A percentile compares a stretch with the other conserved stretches of the same genome.
Conservation (phyloP, 2,797 vertebrate genomes). For the Jordanella pulchra region DNA sequence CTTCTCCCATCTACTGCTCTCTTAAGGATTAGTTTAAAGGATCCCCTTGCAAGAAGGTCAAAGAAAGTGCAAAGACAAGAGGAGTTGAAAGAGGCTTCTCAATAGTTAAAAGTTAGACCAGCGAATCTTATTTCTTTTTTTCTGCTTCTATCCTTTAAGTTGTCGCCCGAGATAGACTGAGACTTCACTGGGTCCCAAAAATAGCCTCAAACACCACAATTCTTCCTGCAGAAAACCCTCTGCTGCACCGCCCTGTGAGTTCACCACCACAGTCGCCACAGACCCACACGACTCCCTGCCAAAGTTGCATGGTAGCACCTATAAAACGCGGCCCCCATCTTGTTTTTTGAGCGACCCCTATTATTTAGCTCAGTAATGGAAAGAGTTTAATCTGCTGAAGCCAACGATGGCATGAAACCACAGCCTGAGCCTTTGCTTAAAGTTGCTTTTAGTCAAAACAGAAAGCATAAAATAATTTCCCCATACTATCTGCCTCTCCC, state of each 20-base stretch:
- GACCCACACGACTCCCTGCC: slow-evolving; percentile 52
- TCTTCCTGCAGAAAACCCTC: slow-evolving; percentile 43
- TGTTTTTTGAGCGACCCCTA: slow-evolving; percentile 53
- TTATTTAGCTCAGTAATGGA: slow-evolving; percentile 72
- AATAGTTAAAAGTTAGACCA: slow-evolving; percentile 21
- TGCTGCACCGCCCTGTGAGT: slow-evolving; percentile 49
- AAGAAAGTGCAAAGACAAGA: slow-evolving; percentile 34
- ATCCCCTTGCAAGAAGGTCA: slow-evolving; percentile 39
- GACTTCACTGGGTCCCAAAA: slow-evolving; percentile 59
- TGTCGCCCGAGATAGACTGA: slow-evolving; percentile 58
- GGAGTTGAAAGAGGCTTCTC: slow-evolving; percentile 15
- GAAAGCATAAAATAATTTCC: slow-evolving; percentile 34
- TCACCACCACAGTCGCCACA: slow-evolving; percentile 62
- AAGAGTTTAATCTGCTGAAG: slow-evolving; percentile 65
- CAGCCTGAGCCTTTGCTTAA: slow-evolving; percentile 66
- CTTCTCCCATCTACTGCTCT: slow-evolving; percentile 21
- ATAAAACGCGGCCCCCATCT: slow-evolving; percentile 66
- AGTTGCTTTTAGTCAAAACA: slow-evolving; percentile 54
- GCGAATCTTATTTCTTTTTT: slow-evolving; percentile 38
- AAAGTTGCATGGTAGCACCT: slow-evolving; percentile 68
- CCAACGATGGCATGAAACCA: slow-evolving; percentile 37
- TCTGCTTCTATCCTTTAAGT: slow-evolving; percentile 55
- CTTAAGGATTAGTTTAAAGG: slow-evolving; percentile 20
- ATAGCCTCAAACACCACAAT: slow-evolving; percentile 55
- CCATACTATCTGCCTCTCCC: slow-evolving; percentile 27